A percentile compares a stretch with the other conserved stretches of the same genome.
These are phyloP conservation scores for Regulus satrapa DNA, from an alignment of 2,113 vertebrate genomes.

Conservation along the genomic window DNA sequence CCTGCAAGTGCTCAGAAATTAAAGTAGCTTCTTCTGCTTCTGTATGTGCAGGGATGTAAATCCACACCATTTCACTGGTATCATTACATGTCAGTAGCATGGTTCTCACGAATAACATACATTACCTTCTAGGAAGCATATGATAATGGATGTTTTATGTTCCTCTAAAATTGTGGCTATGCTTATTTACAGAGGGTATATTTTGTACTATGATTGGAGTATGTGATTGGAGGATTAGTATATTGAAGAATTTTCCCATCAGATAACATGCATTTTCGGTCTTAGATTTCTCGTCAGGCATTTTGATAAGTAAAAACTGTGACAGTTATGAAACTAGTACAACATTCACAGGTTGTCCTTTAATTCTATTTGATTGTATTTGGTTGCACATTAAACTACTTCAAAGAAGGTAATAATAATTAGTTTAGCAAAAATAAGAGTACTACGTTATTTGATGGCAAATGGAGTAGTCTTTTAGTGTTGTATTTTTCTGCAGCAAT, in stretches of 20 bases:
- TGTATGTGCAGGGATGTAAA: background rate
- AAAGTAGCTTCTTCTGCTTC: background rate
- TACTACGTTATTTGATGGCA: background rate
- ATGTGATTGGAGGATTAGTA: background rate
- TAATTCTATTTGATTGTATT: background rate
- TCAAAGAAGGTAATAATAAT: background rate
- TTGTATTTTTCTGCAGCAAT: background rate
- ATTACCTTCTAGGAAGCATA: background rate
- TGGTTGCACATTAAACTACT: background rate
- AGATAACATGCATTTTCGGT: background rate
- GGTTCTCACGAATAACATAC: background rate
- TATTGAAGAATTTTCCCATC: background rate
- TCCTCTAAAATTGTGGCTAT: background rate
- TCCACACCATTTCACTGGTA: background rate
- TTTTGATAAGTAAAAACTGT: background rate
- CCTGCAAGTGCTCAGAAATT: background rate
- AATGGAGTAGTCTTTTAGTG: background rate
- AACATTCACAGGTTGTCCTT: background rate
- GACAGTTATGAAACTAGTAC: background rate
- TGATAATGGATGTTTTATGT: background rate
- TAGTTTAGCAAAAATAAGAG: background rate
- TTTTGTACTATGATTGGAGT: background rate
- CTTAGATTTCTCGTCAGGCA: background rate
- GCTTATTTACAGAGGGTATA: slow-evolving; percentile 15
- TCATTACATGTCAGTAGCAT: background rate